These are phyloP conservation scores for Polydesmus complanatus DNA, from an alignment of 2,888 invertebrate genomes.

Conservation along the genomic window DNA sequence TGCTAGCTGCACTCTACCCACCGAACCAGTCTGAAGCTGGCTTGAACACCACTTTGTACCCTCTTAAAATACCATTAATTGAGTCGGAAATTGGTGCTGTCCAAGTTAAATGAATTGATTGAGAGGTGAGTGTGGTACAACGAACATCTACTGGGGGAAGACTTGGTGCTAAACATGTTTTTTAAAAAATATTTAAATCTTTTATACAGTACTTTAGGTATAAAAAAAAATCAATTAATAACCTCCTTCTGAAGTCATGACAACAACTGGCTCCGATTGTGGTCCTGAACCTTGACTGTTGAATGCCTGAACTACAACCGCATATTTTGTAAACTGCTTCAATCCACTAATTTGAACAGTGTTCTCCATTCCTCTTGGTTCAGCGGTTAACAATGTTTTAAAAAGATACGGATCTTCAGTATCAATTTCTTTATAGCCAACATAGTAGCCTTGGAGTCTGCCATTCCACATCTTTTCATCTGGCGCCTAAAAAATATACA, in stretches of 20 bases:
- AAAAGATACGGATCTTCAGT: constrained; percentile 14
- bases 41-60: constrained; percentile 86
- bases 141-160: constrained; percentile 66
- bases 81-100: constrained; percentile 80
- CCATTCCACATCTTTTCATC: constrained; percentile 17
- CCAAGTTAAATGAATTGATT: constrained; percentile 89
- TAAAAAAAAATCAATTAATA: constrained; percentile 3
- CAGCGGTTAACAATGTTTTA: constrained; percentile 16
- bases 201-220: neutral
- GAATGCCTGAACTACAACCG: constrained; percentile 19
- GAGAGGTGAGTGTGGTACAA: constrained; percentile 83
- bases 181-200: neutral
- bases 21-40: constrained; percentile 85
- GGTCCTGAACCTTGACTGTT: constrained; percentile 18
- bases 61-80: constrained; percentile 88
- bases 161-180: constrained; percentile 30
- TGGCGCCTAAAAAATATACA: constrained; percentile 11
- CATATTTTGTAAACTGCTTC: constrained; percentile 19
- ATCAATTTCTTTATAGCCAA: constrained; percentile 19
- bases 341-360: constrained; percentile 16
- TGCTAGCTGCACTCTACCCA: constrained; percentile 27
- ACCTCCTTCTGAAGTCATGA: constrained; percentile 20
- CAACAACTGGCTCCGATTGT: constrained; percentile 16
- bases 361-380: constrained; percentile 13
- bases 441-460: constrained; percentile 17